Evolutionary conservation across 2,797 vertebrate genomes (phyloP).

Genomic region (Prunella strophiata): DNA sequence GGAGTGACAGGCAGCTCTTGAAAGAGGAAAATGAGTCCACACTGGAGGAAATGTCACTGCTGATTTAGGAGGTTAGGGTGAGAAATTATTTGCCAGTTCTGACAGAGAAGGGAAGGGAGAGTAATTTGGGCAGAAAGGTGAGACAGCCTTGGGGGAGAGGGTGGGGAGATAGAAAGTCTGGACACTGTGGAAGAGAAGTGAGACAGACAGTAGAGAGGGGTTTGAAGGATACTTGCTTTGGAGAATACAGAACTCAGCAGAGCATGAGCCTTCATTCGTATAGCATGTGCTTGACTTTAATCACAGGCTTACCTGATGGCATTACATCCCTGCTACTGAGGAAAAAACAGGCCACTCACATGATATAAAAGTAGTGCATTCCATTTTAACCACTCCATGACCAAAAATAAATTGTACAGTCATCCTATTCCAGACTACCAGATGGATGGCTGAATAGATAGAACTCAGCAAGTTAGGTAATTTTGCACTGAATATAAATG

Average conservation of each 20-base stretch:
- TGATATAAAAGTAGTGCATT: not conserved
- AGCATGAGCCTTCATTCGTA: not conserved
- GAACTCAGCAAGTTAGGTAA: constrained; percentile 78
- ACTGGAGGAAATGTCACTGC: not conserved
- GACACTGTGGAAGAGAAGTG: not conserved
- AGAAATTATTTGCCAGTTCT: not conserved
- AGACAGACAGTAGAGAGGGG: not conserved
- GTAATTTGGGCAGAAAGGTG: constrained; percentile 19
- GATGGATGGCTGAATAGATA: constrained; percentile 67
- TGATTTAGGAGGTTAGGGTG: not conserved
- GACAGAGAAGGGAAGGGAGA: not conserved
- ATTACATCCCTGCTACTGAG: not conserved
- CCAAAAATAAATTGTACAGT: constrained; percentile 27
- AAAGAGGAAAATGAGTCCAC: not conserved
- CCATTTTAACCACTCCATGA: constrained; percentile 14
- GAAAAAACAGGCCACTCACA: not conserved
- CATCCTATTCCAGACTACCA: constrained; percentile 44
- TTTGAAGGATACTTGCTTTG: not conserved
- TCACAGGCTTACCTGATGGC: not conserved
- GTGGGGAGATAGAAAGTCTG: not conserved
- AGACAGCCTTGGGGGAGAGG: not conserved
- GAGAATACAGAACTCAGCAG: not conserved
- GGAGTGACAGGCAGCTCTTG: not conserved
- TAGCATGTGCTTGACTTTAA: not conserved
- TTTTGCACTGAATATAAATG: constrained; percentile 79